These are phyloP conservation scores for Myopa tessellatipennis DNA, from an alignment of 2,888 invertebrate species.

Conservation along the genomic window DNA sequence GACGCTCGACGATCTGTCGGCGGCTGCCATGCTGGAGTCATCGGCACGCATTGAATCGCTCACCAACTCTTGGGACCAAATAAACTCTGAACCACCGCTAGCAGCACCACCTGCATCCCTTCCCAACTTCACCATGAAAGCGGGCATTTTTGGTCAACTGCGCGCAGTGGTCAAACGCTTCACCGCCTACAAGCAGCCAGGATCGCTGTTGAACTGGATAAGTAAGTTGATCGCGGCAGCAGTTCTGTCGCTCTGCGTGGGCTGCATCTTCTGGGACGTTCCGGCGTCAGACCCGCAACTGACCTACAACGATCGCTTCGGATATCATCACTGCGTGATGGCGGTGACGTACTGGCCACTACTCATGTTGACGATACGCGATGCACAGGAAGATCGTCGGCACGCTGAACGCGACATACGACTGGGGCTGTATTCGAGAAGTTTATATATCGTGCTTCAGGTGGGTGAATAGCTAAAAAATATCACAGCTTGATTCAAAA, in stretches of 20 bases:
- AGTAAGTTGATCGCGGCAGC: slow-evolving; percentile 83
- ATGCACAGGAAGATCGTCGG: slow-evolving; percentile 69
- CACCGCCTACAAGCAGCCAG: slow-evolving; percentile 84
- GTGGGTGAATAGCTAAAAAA: slow-evolving; percentile 68
- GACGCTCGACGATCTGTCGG: slow-evolving; percentile 91
- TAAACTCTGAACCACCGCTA: slow-evolving; percentile 68
- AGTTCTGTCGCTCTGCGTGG: slow-evolving; percentile 83
- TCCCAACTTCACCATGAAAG: slow-evolving; percentile 74
- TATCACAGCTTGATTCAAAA: neutral
- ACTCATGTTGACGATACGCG: slow-evolving; percentile 71
- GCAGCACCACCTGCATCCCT: slow-evolving; percentile 82
- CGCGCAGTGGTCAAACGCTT: slow-evolving; percentile 73
- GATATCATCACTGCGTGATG: slow-evolving; percentile 88
- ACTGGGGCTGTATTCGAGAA: slow-evolving; percentile 82
- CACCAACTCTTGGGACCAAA: slow-evolving; percentile 76
- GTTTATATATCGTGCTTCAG: slow-evolving; percentile 83
- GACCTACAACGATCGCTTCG: slow-evolving; percentile 81
- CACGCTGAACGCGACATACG: slow-evolving; percentile 84
- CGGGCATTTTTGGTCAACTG: slow-evolving; percentile 77
- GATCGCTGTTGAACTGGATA: slow-evolving; percentile 82
- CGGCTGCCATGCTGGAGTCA: slow-evolving; percentile 94
- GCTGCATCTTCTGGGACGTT: slow-evolving; percentile 91
- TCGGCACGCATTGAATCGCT: slow-evolving; percentile 92
- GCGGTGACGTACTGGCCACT: slow-evolving; percentile 84
- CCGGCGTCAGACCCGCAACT: slow-evolving; percentile 81